Conservation (phyloP, 1,140 invertebrate genomes). For the Drosophila biarmipes region DNA sequence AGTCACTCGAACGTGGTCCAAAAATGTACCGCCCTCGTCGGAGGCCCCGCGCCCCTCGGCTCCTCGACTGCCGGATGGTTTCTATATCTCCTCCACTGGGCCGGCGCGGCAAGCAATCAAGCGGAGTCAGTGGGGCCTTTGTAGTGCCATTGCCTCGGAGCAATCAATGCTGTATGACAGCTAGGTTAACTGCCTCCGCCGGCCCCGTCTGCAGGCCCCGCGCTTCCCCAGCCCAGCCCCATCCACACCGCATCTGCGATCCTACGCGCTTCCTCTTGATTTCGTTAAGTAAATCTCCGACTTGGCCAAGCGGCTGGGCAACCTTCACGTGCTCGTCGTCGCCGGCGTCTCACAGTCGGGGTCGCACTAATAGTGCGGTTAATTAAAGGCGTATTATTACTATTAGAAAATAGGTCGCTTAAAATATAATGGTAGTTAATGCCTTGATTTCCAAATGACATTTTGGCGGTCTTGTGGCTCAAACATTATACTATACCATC, state of each 20-base stretch:
- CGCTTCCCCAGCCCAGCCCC: not conserved
- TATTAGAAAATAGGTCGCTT: not conserved
- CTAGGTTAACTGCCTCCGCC: slow-evolving; percentile 71
- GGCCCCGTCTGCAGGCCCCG: slow-evolving; percentile 7
- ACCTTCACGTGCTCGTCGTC: slow-evolving; percentile 69
- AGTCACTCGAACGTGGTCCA: slow-evolving; percentile 57
- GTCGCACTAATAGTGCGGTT: not conserved
- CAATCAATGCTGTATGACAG: slow-evolving; percentile 82
- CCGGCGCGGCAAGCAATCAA: slow-evolving; percentile 57
- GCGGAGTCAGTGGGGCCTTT: slow-evolving; percentile 51
- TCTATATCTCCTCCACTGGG: slow-evolving; percentile 4
- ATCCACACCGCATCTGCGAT: slow-evolving; percentile 35
- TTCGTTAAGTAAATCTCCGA: slow-evolving; percentile 80
- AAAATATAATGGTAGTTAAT: no score
- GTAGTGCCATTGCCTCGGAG: slow-evolving; percentile 61
- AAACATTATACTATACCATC: no score
- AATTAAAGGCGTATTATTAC: no score
- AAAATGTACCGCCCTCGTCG: slow-evolving; percentile 48
- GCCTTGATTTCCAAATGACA: no score
- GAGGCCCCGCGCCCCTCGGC: not conserved
- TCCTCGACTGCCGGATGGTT: not conserved
- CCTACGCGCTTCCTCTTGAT: slow-evolving; percentile 81
- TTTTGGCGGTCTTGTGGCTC: no score
- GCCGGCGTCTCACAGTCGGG: slow-evolving; percentile 16
- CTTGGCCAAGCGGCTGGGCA: slow-evolving; percentile 60